A percentile compares a stretch with the other conserved stretches of the same genome.
phyloP scores from a whole-genome alignment of 2,113 vertebrate genomes.

The Sinocyclocheilus maitianheensis region DNA sequence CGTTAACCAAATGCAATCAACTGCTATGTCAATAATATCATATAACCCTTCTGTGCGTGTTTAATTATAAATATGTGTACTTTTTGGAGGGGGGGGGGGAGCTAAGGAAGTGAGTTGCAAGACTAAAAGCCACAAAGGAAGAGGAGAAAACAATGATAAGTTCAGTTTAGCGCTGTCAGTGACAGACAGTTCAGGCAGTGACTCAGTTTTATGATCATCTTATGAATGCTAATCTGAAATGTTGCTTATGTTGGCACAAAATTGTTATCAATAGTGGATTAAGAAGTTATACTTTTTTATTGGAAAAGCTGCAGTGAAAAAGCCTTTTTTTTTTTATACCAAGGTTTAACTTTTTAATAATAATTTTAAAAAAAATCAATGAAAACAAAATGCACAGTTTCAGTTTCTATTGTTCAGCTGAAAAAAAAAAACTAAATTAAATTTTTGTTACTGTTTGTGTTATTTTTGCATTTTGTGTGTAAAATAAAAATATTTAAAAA shows the following conservation, averaged over 20 bases:
- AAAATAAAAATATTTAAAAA: neutral
- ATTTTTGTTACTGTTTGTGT: neutral
- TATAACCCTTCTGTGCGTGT: neutral
- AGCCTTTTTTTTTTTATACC: neutral
- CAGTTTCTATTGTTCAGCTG: neutral
- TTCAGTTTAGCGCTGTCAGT: slow-evolving; percentile 13
- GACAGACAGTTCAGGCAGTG: neutral
- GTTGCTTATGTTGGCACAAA: neutral
- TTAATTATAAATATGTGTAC: slow-evolving; percentile 10
- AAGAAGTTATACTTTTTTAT: neutral
- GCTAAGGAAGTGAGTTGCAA: neutral
- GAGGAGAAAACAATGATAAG: slow-evolving; percentile 7
- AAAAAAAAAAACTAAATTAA: neutral
- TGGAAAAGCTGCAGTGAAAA: neutral
- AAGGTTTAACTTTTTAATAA: neutral
- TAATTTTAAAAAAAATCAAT: neutral
- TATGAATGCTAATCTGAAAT: neutral
- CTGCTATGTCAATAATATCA: slow-evolving; percentile 6
- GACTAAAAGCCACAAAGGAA: slow-evolving; percentile 34
- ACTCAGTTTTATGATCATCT: neutral
- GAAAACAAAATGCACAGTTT: neutral
- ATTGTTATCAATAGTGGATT: neutral
- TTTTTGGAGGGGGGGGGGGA: neutral
- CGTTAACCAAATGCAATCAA: slow-evolving; percentile 2
- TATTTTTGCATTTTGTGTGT: neutral